Evolutionary conservation across 2,888 invertebrate species (phyloP), one percentile per base, ranked within the genome.

Genomic region (Sphaerophoria taeniata): DNA sequence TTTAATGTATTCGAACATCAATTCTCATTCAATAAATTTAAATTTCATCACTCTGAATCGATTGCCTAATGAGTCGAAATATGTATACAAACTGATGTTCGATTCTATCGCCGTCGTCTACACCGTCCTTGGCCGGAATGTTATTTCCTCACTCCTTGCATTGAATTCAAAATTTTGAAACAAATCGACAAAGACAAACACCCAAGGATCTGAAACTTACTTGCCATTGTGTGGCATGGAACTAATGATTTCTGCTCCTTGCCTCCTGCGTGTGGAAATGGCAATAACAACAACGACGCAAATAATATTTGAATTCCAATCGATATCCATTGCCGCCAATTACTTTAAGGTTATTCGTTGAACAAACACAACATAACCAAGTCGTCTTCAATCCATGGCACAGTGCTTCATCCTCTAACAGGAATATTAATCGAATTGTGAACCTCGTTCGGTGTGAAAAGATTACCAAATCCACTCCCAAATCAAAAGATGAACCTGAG

Each of bases 1-100:
- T 67, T 61, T 76, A 84, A 84, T 84, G 79, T 79, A 80, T 84
- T 84, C 75, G 65, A 63, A 61, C 84, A 76, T 80, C 84, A 80
- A 72, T 84, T 75, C 69, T 72, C 75, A 53, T 84, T 84, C 75
- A 84, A 84, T 84, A 76, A 84, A 84, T 84, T 84, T 80, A 84
- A 84, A 80, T 80, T 84, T 84, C 84, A 80, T 84, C 75, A 80
- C 69, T 24, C 24, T 72, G 69, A 75, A 51, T 69, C 75, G 80
- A 84, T 80, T 76, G 79, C 84, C 72, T 80, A 80, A 84, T 80
- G 84, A 84, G 75, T 71, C 61, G 71, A 75, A 80, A 49, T 71
- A 55, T 80, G 75, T 84, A 60, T 43, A 76, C 75, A 80, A 76
- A 72, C 84, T 76, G 75, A 69, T 76, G 75, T 58, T 84, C 67